Evolutionary conservation across 2,797 vertebrate species (phyloP).

Genomic region (Ispidina lecontei): DNA sequence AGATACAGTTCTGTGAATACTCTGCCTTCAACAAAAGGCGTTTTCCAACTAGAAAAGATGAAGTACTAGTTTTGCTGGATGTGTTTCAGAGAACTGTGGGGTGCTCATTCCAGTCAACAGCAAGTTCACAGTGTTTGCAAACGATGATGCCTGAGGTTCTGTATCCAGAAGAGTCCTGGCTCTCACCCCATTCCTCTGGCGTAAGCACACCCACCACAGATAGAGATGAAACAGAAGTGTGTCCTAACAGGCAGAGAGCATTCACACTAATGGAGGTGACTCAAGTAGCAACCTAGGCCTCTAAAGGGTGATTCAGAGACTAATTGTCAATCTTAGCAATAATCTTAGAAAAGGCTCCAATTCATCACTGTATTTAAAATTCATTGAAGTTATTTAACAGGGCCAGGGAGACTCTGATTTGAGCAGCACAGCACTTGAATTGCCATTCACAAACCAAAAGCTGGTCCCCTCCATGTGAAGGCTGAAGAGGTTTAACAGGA

Average conservation of each 20-base stretch:
- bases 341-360: not conserved
- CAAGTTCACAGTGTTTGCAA: not conserved
- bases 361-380: not conserved
- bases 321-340: not conserved
- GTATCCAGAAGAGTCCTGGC: not conserved
- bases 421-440: not conserved
- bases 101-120: not conserved
- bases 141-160: not conserved
- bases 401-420: not conserved
- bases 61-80: not conserved
- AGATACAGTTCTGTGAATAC: not conserved
- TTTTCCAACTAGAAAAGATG: not conserved
- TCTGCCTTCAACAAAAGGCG: not conserved
- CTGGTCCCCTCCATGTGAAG: not conserved
- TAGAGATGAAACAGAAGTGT: not conserved
- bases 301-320: not conserved
- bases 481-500: not conserved
- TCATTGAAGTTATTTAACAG: not conserved
- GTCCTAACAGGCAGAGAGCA: not conserved
- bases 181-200: not conserved
- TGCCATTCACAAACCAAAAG: not conserved
- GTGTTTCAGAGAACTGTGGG: not conserved
- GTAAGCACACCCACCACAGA: not conserved
- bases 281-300: not conserved
- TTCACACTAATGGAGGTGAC: fast-evolving